Base-by-base conservation (phyloP, 2,797 vertebrate genomes). In the Heteromormyrus szaboi region DNA sequence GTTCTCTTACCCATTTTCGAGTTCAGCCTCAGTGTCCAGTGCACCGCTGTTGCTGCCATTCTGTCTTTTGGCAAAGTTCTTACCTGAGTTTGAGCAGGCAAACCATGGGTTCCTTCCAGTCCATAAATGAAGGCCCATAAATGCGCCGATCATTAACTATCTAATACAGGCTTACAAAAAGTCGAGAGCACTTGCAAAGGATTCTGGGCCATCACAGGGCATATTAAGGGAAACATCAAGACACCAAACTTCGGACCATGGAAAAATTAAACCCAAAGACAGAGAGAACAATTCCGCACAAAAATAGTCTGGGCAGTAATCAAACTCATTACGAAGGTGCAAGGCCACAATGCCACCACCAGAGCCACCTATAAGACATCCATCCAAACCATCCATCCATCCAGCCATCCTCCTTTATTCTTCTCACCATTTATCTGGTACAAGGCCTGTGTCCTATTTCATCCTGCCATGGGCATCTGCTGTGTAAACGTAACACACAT, bases 401-500 rank as follows among this genome's bases (percentile, higher is more conserved):
- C 76, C 37, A 44, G 4, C 37, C 41, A 81, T 22, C 76, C 33
- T 17, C 5, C 29, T 6, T 76, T 76, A n/a, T 22, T 46, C 76
- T 46, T 8, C 8, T 7, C 76, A 81, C 76, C 76, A 46, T 46
- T 81, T 81, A 81, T 81, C 19, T 81, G 76, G 41, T 46, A 81
- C 41, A 46, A 44, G 76, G 17, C 41, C 41, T 81, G 76, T 46
- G 76, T 46, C 41, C 76, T 81, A 81, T 81, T 46, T 81, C 76
- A 46, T 81, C 19, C 76, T 81, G 76, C 41, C 37, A 46, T 46
- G 76, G 76, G 41, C 76, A 81, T 81, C 76, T 81, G 19, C 76
- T 81, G 76, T 81, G 76, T 81, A 81, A 81, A 81, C 76, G 19
- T 81, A 81, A 81, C 44, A 46, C 76, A 81, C 76, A 81, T 81